Base-by-base conservation (phyloP, 2,888 invertebrate species). In the Chymomyza amoena region DNA sequence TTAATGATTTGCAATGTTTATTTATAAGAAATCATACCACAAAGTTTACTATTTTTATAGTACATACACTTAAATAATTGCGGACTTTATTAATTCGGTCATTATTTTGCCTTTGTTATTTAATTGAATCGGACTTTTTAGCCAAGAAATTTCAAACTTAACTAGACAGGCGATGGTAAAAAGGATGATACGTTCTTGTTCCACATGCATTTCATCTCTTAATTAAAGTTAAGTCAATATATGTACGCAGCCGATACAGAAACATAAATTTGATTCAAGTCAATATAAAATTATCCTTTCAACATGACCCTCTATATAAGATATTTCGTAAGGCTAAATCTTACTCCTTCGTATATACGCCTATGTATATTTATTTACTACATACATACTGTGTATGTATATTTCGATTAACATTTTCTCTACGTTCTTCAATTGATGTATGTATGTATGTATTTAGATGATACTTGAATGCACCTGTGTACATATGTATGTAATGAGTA, bases 371-470 rank as follows among this genome's bases (percentile, higher is more conserved):
- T 39, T 7, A 13, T 45, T 13, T 32, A 4, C 39, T 45, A 45
- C 39, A 45, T 45, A 45, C 39, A 45, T 45, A 13, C 13, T 45
- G 7, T 32, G 32, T 73, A 61, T 25, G 25, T 25, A 25, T 51
- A 78, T 80, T 84, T 80, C 64, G 65, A 72, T 69, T 83, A 83
- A 79, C 76, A 81, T 81, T 83, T 83, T 81, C 79, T 77, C 85
- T 82, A 85, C 77, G 68, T 18, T 18, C 7, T 54, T 4, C 54
- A 16, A 54, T 54, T 15, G 16, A 54, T 54, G 54, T 54, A 54
- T 15, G 4, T 51, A 51, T 0, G 0, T 9, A 54, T 54, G 54
- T 54, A 54, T 15, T 15, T 51, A 51, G 16, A 13, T 9, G 51
- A 51, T 16, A 36, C 10, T 45, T 45, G 39, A 45, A 45, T 45